Base-by-base conservation (phyloP, 30 jellyfish, hydroid and myxozoan species). In the Catostylus mosaicus region DNA sequence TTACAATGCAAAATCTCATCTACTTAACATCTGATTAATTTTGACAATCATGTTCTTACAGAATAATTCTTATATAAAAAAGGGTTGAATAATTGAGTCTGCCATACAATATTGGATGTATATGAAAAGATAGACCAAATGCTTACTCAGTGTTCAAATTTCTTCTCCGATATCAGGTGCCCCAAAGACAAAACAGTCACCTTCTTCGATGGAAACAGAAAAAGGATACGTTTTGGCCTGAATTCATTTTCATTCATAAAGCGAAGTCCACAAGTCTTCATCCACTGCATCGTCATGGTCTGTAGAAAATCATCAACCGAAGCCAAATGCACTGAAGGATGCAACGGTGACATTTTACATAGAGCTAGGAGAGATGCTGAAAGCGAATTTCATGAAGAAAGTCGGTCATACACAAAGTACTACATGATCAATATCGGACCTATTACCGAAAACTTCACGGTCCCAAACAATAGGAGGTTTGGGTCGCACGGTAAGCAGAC, bases 291-390 rank as follows among this genome's bases (percentile, higher is more conserved):
- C 30, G 0, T 57, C 32, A 52, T 82, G 36, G 31, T 82, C 54
- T 82, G 92, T 76, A 72, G 77, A 51, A 68, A 70, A 33, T 30
- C 86, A 37, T 82, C 92, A n/a, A 72, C 64, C 24, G 92, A 67
- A 24, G 23, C 46, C 22, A 56, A 61, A 16, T 82, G 92, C 57
- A 48, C 52, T 29, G 1, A 32, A 3, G 92, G 78, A 29, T 82
- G 92, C 54, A 43, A 54, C 23, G 80, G 92, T 20, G 51, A 82
- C 81, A 36, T 43, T 32, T 45, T 82, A 0, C 20, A 47, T 38
- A 68, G 92, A 52, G 92, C 27, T 20, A 68, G 60, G 34, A 68
- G 92, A 12, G 92, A 54, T 4, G 80, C 50, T 22, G 66, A 24
- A 26, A 48, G 2, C 30, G n/a, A 22, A 19, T 20, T 19, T 8